phyloP scores from a whole-genome alignment of 1,140 invertebrate species.

The Harlomillsia oculata region DNA sequence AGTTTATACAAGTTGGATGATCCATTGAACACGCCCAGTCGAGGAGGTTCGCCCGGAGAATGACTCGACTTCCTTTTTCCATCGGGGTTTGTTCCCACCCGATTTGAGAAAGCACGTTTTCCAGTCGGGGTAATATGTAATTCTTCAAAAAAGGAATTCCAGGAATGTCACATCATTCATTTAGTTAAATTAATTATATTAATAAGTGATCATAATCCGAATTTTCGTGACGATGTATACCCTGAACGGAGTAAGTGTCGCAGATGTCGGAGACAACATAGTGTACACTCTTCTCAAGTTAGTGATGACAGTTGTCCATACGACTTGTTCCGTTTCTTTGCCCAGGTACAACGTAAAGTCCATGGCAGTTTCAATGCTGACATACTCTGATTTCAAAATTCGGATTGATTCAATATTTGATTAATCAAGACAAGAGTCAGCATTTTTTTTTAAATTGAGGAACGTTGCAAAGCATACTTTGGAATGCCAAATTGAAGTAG shows the following conservation, averaged over 20 bases:
- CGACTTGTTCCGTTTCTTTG: constrained; percentile 48
- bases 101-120: constrained; percentile 14
- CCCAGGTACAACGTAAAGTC: constrained; percentile 52
- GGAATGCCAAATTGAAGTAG: constrained; percentile 20
- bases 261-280: not conserved
- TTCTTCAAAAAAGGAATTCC: constrained; percentile 5
- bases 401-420: not conserved
- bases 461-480: too few relatives aligned
- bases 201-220: not conserved
- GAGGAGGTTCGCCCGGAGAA: constrained; percentile 12
- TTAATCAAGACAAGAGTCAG: too few relatives aligned
- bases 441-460: too few relatives aligned
- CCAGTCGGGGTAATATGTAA: constrained; percentile 20
- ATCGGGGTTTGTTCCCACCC: constrained; percentile 15
- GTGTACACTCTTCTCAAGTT: constrained; percentile 11
- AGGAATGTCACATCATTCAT: not conserved
- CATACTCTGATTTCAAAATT: constrained; percentile 14
- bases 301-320: constrained; percentile 44
- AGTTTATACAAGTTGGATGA: constrained; percentile 3
- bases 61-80: constrained; percentile 17
- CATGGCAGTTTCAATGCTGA: constrained; percentile 42
- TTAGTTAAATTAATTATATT: not conserved
- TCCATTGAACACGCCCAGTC: constrained; percentile 21
- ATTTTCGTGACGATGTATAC: not conserved
- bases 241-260: not conserved